phyloP scores from a whole-genome alignment of 2,797 vertebrate species.

The Peromyscus eremicus region DNA sequence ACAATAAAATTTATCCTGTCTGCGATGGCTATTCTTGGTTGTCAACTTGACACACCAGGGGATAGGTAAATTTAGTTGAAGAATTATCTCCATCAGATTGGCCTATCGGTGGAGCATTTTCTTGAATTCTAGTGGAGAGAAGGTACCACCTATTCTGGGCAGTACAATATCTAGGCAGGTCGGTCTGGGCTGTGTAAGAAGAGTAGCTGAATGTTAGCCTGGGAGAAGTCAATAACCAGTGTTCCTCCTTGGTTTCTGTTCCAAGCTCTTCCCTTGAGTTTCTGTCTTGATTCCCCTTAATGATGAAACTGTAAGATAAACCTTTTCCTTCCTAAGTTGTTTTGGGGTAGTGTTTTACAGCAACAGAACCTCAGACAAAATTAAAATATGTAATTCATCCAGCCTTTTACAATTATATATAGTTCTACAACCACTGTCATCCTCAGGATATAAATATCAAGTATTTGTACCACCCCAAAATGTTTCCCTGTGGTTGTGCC shows the following conservation, averaged over 20 bases:
- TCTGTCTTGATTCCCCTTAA: background rate
- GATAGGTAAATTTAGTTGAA: background rate
- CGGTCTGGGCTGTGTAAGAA: background rate
- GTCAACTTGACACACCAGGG: background rate
- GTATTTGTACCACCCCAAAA: background rate
- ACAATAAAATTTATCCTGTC: background rate
- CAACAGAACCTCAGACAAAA: background rate
- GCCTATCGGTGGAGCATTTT: background rate
- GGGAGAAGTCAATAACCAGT: background rate
- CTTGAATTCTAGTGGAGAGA: background rate
- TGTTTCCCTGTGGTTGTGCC: background rate
- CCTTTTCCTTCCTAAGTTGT: background rate
- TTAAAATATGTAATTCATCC: background rate
- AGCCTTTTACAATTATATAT: background rate
- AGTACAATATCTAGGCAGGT: background rate
- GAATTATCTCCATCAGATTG: background rate
- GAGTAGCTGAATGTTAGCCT: background rate
- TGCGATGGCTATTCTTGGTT: background rate
- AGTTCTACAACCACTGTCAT: background rate
- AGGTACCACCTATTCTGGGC: too few relatives aligned
- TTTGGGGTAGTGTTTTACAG: background rate
- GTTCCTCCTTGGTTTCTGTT: background rate
- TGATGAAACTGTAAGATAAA: background rate
- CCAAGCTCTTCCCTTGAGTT: background rate
- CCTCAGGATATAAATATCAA: background rate